Evolutionary conservation across 35 echinoderm and acorn worm species (phyloP), one percentile per base, ranked within the genome.

Genomic region (Apostichopus parvimensis): DNA sequence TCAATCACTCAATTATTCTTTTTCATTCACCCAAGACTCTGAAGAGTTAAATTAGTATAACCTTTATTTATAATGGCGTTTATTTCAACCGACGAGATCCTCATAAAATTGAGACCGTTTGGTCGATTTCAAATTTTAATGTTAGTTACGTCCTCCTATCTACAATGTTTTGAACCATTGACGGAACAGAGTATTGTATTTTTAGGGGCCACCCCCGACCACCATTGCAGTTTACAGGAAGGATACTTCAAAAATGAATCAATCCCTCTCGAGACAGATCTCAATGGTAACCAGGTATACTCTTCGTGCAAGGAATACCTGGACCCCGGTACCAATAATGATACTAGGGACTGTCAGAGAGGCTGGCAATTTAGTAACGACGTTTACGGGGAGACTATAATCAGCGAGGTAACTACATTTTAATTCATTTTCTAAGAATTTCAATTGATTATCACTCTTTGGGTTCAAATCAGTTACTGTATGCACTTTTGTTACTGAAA

Each of bases 171-270:
- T 45, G 15, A n/a, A 11, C 87, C 87, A 5, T 14, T 89, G 6
- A 22, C 14, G 21, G 70, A 54, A 54, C 87, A 73, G 62, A 18
- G 22, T 71, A 89, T 89, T 73, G 54, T 45, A 6, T 89, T 89
- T 25, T 26, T 89, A 53, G 87, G 60, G 21, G 87, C 87, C 26
- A 89, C 12, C 15, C 87, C 87, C 10, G 87, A 89, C n/a, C 54
- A 73, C 56, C 70, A 89, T 76, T 89, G 87, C 64, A 73, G 8
- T 20, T 20, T 72, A 5, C 20, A 17, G 17, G 62, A 89, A 21
- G 87, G 87, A 76, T 89, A 89, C 64, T 24, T 89, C 18, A 22
- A 26, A 17, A 89, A 89, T 72, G 62, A 89, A 62, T 54, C 62
- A 7, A 72, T 89, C 9, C 87, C 87, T 54, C 18, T 89, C 13